A percentile compares a stretch with the other conserved stretches of the same genome.
phyloP scores from a whole-genome alignment of 2,888 invertebrate species.

The Melanophora roralis region DNA sequence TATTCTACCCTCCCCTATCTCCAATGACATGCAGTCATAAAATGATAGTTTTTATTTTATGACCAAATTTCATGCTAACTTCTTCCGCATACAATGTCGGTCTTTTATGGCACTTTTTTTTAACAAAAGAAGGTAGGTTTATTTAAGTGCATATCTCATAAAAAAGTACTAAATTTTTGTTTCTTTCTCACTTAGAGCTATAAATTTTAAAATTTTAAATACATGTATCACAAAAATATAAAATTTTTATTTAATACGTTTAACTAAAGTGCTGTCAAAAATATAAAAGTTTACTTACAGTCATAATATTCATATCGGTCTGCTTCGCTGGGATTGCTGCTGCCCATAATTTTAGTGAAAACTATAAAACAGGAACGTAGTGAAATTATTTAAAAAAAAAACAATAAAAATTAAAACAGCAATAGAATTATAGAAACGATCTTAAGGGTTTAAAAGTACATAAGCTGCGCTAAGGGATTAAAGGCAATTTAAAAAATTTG shows the following conservation, averaged over 20 bases:
- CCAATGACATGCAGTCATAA: too few species aligned
- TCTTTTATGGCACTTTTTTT: not conserved
- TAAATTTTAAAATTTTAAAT: not conserved
- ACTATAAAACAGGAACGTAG: slow-evolving; percentile 67
- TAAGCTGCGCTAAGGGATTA: too few species aligned
- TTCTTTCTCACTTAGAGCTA: slow-evolving; percentile 22
- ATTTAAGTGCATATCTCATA: slow-evolving; percentile 9
- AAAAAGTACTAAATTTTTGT: not conserved
- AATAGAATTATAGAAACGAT: too few species aligned
- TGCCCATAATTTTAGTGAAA: slow-evolving; percentile 76
- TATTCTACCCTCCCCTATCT: too few species aligned
- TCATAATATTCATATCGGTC: slow-evolving; percentile 75
- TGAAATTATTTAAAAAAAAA: not conserved
- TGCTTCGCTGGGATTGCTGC: slow-evolving; percentile 75
- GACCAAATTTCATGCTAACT: not conserved
- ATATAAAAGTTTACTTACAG: slow-evolving; percentile 70
- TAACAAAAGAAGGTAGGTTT: not conserved
- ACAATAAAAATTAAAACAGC: too few species aligned
- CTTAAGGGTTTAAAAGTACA: too few species aligned
- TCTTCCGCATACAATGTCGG: not conserved
- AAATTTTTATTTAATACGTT: not conserved
- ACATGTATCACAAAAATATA: not conserved
- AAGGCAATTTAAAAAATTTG: too few species aligned
- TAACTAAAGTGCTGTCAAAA: not conserved
- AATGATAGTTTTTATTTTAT: slow-evolving; percentile 24